Evolutionary conservation across 2,888 invertebrate genomes (phyloP), one percentile per base, ranked within the genome.

Genomic region (Ptilodon capucinus): DNA sequence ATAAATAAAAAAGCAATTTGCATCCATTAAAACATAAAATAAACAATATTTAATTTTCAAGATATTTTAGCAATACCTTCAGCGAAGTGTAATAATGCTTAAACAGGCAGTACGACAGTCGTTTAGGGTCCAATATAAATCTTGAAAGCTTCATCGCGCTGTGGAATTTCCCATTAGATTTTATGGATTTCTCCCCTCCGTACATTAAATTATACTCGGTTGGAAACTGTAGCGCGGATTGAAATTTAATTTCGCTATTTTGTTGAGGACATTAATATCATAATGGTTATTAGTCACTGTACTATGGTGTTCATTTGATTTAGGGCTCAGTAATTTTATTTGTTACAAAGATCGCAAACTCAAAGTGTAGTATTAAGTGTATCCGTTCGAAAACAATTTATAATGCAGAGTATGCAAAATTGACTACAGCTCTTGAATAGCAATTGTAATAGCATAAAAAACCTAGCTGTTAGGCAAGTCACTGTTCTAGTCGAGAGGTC

Each of bases 101-200:
- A 58, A 64, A 64, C 76, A 79, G 73, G 57, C 71, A 71, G 65
- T 65, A 67, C 64, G 68, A 60, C 63, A 65, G 60, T 71, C 74
- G 71, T 76, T 73, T 67, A 71, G 67, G 54, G 62, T 63, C 72
- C 74, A 76, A 85, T 80, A 87, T 87, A 86, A 87, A 87, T 87
- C 84, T 84, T 72, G 71, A 77, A 71, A 78, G 79, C 76, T 76
- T 82, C 82, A 81, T 80, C 76, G 77, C 75, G 56, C 74, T 67
- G 73, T 68, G 82, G 84, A 86, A 88, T 86, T 87, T 79, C 76
- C 86, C 81, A 88, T 89, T 89, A 84, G 74, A 79, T 84, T 89
- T 89, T 85, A 89, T 85, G 85, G 85, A 85, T 85, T 81, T 83
- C 78, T 68, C 79, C 11, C 76, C 80, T 82, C 82, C 81, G 80